A percentile compares a stretch with the other conserved stretches of the same genome.
Conservation (phyloP, 92 coral and sea anemone species). For the Phymanthus crucifer region DNA sequence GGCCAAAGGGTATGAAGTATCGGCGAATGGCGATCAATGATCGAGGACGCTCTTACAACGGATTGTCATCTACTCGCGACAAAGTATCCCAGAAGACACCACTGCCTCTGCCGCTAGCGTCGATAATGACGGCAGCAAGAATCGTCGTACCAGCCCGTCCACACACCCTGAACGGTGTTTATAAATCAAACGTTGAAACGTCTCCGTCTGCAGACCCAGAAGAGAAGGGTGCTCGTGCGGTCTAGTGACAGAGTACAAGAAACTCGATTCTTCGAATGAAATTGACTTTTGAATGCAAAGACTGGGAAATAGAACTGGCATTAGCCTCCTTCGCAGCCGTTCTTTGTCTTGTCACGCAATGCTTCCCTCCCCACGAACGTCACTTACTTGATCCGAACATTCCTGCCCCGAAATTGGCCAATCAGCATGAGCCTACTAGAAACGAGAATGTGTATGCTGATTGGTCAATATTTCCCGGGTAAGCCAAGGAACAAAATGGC, state of each 20-base stretch:
- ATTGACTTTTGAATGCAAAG: too few relatives aligned
- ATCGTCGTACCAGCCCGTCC: conserved; percentile 53
- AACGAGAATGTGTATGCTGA: too few relatives aligned
- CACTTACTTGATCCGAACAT: too few relatives aligned
- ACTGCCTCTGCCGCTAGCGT: conserved; percentile 32
- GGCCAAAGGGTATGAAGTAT: neutral
- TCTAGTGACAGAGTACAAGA: neutral
- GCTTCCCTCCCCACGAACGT: too few relatives aligned
- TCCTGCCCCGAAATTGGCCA: too few relatives aligned
- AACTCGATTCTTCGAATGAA: too few relatives aligned
- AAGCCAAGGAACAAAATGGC: too few relatives aligned
- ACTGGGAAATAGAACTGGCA: too few relatives aligned
- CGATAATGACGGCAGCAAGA: conserved; percentile 51
- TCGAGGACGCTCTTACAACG: conserved; percentile 23
- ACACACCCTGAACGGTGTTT: conserved; percentile 21
- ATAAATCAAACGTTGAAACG: conserved; percentile 27
- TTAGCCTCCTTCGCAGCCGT: too few relatives aligned
- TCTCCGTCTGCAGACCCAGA: conserved; percentile 5
- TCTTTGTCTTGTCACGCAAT: too few relatives aligned
- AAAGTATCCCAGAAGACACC: conserved; percentile 25
- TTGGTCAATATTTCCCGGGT: too few relatives aligned
- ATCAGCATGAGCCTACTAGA: too few relatives aligned
- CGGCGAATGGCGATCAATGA: conserved; percentile 33
- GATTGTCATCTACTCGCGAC: conserved; percentile 25
- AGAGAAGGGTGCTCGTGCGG: conserved; percentile 19